These are phyloP conservation scores for Leptinotarsa juncta DNA, from an alignment of 2,888 invertebrate genomes.

Conservation along the genomic window DNA sequence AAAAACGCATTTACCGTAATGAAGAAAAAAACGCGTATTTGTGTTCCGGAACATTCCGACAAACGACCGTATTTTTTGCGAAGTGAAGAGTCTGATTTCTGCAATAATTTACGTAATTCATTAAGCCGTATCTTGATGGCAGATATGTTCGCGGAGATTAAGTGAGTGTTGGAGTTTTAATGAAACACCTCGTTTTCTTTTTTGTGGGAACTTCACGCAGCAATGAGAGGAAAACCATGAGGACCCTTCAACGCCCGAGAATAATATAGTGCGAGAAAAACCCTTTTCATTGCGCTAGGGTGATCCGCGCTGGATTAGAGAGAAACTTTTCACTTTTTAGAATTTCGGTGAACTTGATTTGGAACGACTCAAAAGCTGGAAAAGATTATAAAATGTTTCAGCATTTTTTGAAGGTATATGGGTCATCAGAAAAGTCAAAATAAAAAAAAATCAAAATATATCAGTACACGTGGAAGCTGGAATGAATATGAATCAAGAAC, in stretches of 20 bases:
- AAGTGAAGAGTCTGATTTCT: background rate
- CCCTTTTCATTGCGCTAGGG: too few relatives aligned
- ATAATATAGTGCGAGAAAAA: background rate
- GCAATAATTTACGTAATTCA: constrained; percentile 11
- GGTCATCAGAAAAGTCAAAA: too few relatives aligned
- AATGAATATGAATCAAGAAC: too few relatives aligned
- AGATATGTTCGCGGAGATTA: background rate
- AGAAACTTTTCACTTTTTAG: too few relatives aligned
- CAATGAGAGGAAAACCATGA: background rate
- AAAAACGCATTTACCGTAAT: constrained; percentile 15
- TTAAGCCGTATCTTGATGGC: constrained; percentile 7
- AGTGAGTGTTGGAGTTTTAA: constrained; percentile 12
- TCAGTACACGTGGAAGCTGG: too few relatives aligned
- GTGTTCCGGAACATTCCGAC: constrained; percentile 4
- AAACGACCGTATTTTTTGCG: constrained; percentile 11
- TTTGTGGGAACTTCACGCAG: background rate
- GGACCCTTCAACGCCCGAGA: background rate
- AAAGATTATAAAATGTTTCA: too few relatives aligned
- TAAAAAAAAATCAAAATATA: too few relatives aligned
- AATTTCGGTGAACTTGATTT: too few relatives aligned
- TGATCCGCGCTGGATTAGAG: too few relatives aligned
- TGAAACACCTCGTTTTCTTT: constrained; percentile 15
- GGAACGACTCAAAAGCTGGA: too few relatives aligned
- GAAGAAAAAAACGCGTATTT: constrained; percentile 12
- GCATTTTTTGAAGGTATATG: too few relatives aligned